These are phyloP conservation scores for Columbina picui DNA, from an alignment of 2,113 vertebrate species.

Conservation along the genomic window DNA sequence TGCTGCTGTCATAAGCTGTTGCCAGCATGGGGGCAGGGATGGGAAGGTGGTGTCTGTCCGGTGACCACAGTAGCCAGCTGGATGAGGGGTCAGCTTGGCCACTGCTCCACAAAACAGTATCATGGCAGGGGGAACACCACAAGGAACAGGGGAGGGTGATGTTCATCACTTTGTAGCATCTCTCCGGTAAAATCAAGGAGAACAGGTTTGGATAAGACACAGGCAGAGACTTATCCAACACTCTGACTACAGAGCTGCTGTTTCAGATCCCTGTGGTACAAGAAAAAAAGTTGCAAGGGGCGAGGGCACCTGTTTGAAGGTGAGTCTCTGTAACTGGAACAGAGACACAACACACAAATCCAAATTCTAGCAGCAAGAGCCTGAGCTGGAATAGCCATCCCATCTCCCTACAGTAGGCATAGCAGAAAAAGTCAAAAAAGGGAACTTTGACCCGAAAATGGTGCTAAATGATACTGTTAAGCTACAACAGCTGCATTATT, in stretches of 20 bases:
- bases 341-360: background rate
- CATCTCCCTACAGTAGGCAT: accelerated
- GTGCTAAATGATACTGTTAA: background rate
- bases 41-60: background rate
- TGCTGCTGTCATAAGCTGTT: conserved; percentile 23
- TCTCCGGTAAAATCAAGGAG: background rate
- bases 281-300: background rate
- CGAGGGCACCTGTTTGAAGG: background rate
- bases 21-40: background rate
- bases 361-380: background rate
- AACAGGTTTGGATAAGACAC: background rate
- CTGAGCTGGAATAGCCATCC: background rate
- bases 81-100: accelerated
- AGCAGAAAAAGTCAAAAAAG: background rate
- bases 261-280: background rate
- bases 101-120: accelerated
- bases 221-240: background rate
- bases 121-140: accelerated
- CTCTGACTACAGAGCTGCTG: background rate
- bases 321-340: background rate
- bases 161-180: accelerated
- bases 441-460: background rate
- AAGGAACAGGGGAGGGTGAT: background rate
- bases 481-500: background rate
- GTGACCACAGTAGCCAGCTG: background rate